Evolutionary conservation across 2,888 invertebrate species (phyloP), one percentile per base, ranked within the genome.

Genomic region (Lasioglossum calceatum): DNA sequence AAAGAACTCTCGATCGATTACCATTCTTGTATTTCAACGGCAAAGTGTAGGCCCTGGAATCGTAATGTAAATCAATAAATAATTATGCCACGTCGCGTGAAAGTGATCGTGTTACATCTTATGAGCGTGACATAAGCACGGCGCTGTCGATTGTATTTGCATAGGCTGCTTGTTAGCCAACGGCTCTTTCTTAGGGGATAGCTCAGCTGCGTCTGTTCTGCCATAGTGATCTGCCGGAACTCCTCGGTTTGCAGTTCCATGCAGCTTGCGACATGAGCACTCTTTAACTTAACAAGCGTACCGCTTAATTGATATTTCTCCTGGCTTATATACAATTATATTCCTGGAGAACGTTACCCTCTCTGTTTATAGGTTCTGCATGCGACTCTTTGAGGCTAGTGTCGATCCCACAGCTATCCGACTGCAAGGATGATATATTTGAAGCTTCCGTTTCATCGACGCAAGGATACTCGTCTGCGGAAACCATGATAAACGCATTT

Each of bases 391-490:
- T 82, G n/a, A 44, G 12, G 4, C 79, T 86, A 44, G 85, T 36
- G 78, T 83, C 82, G 44, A 70, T 44, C 4, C 32, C 75, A 27
- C 86, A 90, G 79, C 77, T 90, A 67, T 94, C 93, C 4, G 92
- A 88, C 27, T 81, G 87, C 39, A 92, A 81, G 23, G 92, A 93
- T 12, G 91, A 91, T 79, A 88, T 64, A 78, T 94, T 92, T 10
- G 93, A 93, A 27, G 88, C 86, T 58, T 93, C 93, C 12, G 93
- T 91, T 23, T 88, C 85, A 44, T 93, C 93, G 0, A 89, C 88
- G 58, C 85, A 93, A 44, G 89, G 89, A 78, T 82, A 91, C 67
- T 91, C 92, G 19, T 91, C 91, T 58, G 89, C 92, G 5, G 87
- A 89, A 54, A 88, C 88, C 90, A 92, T 93, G 61, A 88, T 83